Percentiles rank a stretch among this genome's conserved stretches.
phyloP scores from a whole-genome alignment of 2,113 vertebrate species.

The Oreochromis spilurus region DNA sequence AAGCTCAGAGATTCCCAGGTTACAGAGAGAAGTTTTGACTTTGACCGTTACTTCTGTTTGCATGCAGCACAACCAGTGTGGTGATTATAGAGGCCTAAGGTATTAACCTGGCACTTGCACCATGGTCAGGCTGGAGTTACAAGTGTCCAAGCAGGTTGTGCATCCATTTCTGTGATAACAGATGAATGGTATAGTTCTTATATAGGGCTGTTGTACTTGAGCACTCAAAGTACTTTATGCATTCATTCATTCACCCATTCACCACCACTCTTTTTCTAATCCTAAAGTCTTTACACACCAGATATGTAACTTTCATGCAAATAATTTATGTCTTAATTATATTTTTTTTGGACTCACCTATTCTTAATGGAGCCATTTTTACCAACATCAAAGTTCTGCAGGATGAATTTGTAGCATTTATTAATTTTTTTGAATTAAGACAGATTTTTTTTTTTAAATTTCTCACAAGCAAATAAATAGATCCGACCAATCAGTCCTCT shows the following conservation, averaged over 20 bases:
- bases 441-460: background rate
- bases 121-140: background rate
- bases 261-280: background rate
- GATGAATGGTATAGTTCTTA: background rate
- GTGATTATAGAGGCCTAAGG: background rate
- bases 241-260: background rate
- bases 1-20: background rate
- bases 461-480: background rate
- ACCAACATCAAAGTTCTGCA: background rate
- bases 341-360: background rate
- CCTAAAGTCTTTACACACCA: background rate
- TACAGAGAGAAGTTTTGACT: background rate
- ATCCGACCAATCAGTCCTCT: background rate
- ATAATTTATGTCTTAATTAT: background rate
- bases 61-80: background rate
- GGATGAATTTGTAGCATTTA: background rate
- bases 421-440: background rate
- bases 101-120: background rate
- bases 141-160: background rate
- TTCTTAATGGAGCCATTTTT: background rate
- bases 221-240: background rate
- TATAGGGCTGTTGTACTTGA: background rate
- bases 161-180: background rate
- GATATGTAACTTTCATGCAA: background rate
- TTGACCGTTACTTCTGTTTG: background rate